Base-by-base conservation (phyloP, 2,113 vertebrate genomes). In the Hyaena hyaena region DNA sequence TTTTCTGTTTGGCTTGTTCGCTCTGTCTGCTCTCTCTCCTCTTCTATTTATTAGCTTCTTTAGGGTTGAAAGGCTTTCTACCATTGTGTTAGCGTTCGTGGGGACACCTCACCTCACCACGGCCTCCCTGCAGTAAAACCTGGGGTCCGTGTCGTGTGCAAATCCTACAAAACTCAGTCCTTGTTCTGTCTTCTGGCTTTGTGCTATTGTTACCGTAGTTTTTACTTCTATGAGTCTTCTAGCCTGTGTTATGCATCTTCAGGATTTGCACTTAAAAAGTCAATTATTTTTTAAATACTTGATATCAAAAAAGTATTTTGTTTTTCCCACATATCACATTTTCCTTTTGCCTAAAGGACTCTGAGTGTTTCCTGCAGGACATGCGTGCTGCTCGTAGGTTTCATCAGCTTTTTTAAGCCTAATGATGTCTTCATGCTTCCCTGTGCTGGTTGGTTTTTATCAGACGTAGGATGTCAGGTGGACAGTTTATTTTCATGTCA, bases 111-210 rank as follows among this genome's bases (percentile, higher is more conserved):
- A 69, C 16, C 33, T 33, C 66, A n/a, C 2, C 33, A 8, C 66
- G n/a, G 66, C 66, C 33, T 19, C 33, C 66, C 33, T 68, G 33
- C 66, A 69, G 33, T 33, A 19, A 17, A 6, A n/a, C 33, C 33
- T 17, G 16, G 28, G 1, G 12, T 33, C 66, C n/a, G 66, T 3
- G 66, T 31, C 3, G 15, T 4, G 66, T n/a, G 33, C 1, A 0
- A 7, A 9, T n/a, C 33, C 66, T n/a, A 69, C 66, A 68, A 9
- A n/a, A 19, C 33, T 8, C 7, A 7, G 16, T 69, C 33, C 16
- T 1, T 4, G 33, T 69, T 15, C 66, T 19, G 66, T 17, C 66
- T n/a, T 69, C 28, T 19, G 66, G 66, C 12, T 69, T 17, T 17
- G 66, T n/a, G 33, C 33, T 8, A 1, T 69, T 17, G 16, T n/a